Conservation (phyloP, 2,113 vertebrate genomes). For the Tachysurus fulvidraco region DNA sequence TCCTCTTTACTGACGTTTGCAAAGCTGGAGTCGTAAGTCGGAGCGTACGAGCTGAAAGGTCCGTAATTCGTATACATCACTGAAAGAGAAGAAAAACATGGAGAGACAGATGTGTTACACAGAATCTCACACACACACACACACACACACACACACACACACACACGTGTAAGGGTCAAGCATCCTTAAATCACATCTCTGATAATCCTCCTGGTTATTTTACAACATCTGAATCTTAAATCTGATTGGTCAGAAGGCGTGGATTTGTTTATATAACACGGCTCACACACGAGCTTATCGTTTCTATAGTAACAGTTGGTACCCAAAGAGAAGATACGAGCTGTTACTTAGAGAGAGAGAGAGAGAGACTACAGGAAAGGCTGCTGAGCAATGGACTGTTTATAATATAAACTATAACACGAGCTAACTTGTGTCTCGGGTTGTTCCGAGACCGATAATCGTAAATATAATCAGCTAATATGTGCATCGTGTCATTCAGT, state of each 20-base stretch:
- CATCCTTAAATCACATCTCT: not conserved
- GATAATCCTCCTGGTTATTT: not conserved
- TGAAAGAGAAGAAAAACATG: conserved; percentile 55
- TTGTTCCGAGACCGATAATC: no score
- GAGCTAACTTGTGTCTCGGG: no score
- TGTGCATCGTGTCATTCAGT: no score
- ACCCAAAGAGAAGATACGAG: not conserved
- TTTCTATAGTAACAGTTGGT: not conserved
- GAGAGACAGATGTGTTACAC: not conserved
- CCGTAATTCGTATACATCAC: conserved; percentile 94
- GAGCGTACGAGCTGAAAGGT: conserved; percentile 92
- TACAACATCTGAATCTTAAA: not conserved
- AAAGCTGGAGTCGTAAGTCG: conserved; percentile 93
- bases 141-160: not conserved
- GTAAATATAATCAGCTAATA: no score
- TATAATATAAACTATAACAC: not conserved
- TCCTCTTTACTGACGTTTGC: conserved; percentile 95
- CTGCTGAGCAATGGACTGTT: not conserved
- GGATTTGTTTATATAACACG: not conserved
- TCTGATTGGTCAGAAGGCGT: not conserved
- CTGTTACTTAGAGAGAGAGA: not conserved
- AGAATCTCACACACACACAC: not conserved
- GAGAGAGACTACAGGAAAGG: not conserved
- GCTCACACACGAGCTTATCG: not conserved
- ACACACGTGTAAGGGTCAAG: not conserved